Conservation (phyloP, 2,113 vertebrate species). For the Oreochromis niloticus region DNA sequence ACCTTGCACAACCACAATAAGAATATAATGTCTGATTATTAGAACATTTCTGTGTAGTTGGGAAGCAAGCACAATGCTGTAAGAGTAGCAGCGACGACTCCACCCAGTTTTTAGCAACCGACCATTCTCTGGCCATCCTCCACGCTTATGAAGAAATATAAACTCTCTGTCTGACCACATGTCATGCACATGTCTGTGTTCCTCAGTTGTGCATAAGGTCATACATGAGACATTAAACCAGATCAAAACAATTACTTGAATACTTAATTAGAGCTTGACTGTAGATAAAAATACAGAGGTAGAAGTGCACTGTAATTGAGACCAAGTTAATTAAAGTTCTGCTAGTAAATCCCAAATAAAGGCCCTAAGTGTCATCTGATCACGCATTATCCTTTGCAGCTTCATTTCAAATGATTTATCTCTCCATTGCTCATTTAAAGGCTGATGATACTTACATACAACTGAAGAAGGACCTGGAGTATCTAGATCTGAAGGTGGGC, state of each 20-base stretch:
- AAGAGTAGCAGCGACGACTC: constrained; percentile 9
- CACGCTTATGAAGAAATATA: constrained; percentile 1
- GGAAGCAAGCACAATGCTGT: constrained; percentile 4
- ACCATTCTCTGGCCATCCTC: constrained; percentile 23
- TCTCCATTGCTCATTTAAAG: constrained; percentile 75
- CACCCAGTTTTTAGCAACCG: constrained; percentile 23
- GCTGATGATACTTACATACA: constrained; percentile 97
- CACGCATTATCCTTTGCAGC: constrained; percentile 46
- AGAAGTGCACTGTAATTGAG: constrained; percentile 16
- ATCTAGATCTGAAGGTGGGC: constrained; percentile 97
- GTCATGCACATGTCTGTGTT: constrained; percentile 1
- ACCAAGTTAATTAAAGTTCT: constrained; percentile 32
- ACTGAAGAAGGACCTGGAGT: constrained; percentile 98
- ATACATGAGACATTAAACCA: constrained; percentile 33
- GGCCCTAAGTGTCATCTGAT: constrained; percentile 29
- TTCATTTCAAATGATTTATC: constrained; percentile 67
- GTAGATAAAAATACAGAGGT: constrained; percentile 25
- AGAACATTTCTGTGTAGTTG: not conserved
- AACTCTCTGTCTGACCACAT: constrained; percentile 25
- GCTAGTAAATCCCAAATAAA: constrained; percentile 24
- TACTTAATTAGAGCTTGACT: constrained; percentile 25
- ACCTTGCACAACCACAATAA: not conserved
- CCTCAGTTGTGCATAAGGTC: constrained; percentile 27
- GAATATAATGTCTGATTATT: not conserved
- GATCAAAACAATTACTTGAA: constrained; percentile 4